phyloP scores from a whole-genome alignment of 2,888 invertebrate genomes.

The Rotaria magnacalcarata region DNA sequence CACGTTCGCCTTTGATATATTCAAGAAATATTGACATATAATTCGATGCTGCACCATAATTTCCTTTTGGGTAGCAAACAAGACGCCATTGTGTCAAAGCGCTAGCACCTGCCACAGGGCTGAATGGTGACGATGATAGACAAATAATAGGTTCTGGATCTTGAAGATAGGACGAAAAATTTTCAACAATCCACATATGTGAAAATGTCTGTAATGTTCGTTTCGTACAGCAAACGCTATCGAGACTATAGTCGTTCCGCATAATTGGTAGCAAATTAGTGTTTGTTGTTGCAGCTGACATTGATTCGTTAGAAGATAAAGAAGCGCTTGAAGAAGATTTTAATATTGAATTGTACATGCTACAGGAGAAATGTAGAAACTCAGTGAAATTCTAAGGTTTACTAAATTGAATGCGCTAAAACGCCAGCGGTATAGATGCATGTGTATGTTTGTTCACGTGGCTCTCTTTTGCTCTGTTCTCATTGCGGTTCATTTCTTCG shows the following conservation, averaged over 20 bases:
- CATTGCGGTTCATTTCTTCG: neutral
- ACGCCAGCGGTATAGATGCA: too few species aligned
- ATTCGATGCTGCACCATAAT: constrained; percentile 41
- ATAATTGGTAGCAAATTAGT: neutral
- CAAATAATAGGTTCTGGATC: constrained; percentile 41
- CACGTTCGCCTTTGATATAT: constrained; percentile 42
- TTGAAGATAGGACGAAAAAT: constrained; percentile 22
- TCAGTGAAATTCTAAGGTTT: neutral
- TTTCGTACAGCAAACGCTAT: constrained; percentile 33
- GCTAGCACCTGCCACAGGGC: neutral
- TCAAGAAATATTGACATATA: constrained; percentile 45
- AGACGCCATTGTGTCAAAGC: constrained; percentile 42
- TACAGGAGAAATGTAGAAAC: neutral
- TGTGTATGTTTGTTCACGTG: neutral
- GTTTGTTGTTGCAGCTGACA: neutral
- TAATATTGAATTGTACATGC: constrained; percentile 2
- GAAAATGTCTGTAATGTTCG: constrained; percentile 10
- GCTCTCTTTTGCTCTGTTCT: neutral
- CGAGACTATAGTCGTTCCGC: constrained; percentile 17
- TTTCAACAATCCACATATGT: constrained; percentile 38
- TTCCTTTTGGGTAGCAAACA: constrained; percentile 44
- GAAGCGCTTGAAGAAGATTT: neutral
- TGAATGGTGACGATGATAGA: constrained; percentile 39
- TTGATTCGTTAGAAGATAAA: neutral
- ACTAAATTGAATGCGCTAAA: neutral